These are phyloP conservation scores for Falcunculus frontatus DNA, from an alignment of 2,113 vertebrate genomes.

Conservation along the genomic window DNA sequence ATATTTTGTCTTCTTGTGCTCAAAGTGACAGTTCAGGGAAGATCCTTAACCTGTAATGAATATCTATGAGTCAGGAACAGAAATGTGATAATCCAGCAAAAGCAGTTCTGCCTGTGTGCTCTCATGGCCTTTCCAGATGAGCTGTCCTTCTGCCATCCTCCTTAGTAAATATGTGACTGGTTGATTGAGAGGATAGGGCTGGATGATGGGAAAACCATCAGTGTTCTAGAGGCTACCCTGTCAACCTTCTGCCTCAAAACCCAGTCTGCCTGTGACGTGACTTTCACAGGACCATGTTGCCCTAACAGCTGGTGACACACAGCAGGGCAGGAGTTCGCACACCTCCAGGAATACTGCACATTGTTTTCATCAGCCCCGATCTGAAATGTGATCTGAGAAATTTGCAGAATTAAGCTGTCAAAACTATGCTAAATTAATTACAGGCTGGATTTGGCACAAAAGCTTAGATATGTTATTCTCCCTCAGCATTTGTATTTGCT, in stretches of 20 bases:
- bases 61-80: neutral
- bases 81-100: neutral
- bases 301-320: neutral
- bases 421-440: slow-evolving; percentile 10
- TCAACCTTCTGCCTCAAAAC: neutral
- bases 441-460: neutral
- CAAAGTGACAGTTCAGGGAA: neutral
- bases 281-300: rapidly evolving
- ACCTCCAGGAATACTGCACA: neutral
- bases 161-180: neutral
- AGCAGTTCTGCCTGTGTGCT: neutral
- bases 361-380: neutral
- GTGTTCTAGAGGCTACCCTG: neutral
- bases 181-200: neutral
- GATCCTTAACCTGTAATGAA: neutral
- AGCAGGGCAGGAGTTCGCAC: neutral
- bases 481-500: neutral
- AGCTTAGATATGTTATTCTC: neutral
- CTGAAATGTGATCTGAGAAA: neutral
- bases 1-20: neutral
- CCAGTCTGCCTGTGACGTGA: rapidly evolving
- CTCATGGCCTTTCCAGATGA: neutral
- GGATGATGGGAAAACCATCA: neutral
- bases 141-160: neutral
- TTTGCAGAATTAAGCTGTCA: slow-evolving; percentile 25